Base-by-base conservation (phyloP, 2,797 vertebrate genomes). In the Lutjanus argentimaculatus region DNA sequence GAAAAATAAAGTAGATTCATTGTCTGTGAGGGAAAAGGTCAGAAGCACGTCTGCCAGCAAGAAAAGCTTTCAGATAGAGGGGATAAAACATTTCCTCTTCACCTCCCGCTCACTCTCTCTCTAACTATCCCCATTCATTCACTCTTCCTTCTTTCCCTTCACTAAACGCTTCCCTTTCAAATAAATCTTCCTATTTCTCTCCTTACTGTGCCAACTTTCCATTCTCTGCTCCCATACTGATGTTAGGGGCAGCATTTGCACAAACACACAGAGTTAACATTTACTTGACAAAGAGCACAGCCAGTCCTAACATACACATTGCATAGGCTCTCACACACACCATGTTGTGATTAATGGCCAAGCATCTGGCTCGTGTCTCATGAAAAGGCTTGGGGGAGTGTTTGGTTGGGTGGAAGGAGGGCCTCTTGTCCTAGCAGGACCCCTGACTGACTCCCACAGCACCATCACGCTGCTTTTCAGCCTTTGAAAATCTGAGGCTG, bases 41-140 rank as follows among this genome's bases (percentile, higher is more conserved):
- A 83, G 57, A 14, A 65, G 67, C 75, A 84, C n/a, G 30, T 82
- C 76, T 77, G 85, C 75, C 76, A 85, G 82, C 49, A 83, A 84
- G 71, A 82, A 84, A 80, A 62, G 79, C 89, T 76, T 88, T 83
- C 57, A 86, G 71, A 86, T 72, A 19, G 59, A 75, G 46, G 61
- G 82, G 85, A 91, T 88, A 89, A 92, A 93, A 89, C 63, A 83
- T 74, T 89, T 89, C 87, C 83, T 77, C 65, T 86, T 65, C 70
- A 68, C 70, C 77, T 83, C 59, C 66, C 15, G 83, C 61, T 68
- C 52, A 46, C 62, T 55, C 58, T 52, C 67, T 57, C 67, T 67
- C 77, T 70, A 67, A 25, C 51, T 58, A 51, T 51, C 43, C 67
- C 2, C 17, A 2, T 75, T 71, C 65, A 80, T 75, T 21, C 75